phyloP scores from a whole-genome alignment of 2,113 vertebrate species.

The Toxotes jaculatrix region DNA sequence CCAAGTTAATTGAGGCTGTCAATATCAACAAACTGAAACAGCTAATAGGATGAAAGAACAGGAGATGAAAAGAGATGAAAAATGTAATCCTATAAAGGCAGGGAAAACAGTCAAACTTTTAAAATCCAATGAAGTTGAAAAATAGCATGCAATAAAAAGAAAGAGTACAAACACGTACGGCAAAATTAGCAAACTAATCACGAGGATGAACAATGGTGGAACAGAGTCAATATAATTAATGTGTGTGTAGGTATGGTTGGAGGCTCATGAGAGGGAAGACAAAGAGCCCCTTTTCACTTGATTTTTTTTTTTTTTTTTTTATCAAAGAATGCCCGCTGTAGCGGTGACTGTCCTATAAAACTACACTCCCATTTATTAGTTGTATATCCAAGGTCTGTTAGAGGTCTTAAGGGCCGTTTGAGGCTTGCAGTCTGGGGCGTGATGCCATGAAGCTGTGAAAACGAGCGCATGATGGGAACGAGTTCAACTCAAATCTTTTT shows the following conservation, averaged over 20 bases:
- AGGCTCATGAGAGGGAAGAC: conserved; percentile 59
- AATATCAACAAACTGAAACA: conserved; percentile 42
- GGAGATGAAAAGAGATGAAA: conserved; percentile 62
- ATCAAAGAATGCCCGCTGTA: conserved; percentile 25
- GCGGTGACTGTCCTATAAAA: conserved; percentile 55
- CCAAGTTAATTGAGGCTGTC: conserved; percentile 54
- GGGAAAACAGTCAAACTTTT: conserved; percentile 29
- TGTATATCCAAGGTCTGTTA: conserved; percentile 51
- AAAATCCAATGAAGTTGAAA: conserved; percentile 51
- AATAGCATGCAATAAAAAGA: conserved; percentile 41
- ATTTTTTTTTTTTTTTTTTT: conserved; percentile 26
- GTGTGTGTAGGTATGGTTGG: conserved; percentile 37
- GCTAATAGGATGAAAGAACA: conserved; percentile 58
- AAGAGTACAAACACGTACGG: conserved; percentile 24
- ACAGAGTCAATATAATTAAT: conserved; percentile 65
- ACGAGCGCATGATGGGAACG: not conserved
- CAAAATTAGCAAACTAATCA: conserved; percentile 52
- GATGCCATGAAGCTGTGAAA: conserved; percentile 14
- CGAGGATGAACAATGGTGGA: conserved; percentile 43
- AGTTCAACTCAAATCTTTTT: conserved; percentile 22
- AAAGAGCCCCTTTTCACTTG: conserved; percentile 49
- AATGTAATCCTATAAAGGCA: conserved; percentile 35
- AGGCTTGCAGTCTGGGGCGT: conserved; percentile 17
- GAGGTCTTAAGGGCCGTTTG: conserved; percentile 48
- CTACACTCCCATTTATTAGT: conserved; percentile 52